A percentile compares a stretch with the other conserved stretches of the same genome.
These are phyloP conservation scores for Papilio dardanus DNA, from an alignment of 1,140 invertebrate genomes.

Conservation along the genomic window DNA sequence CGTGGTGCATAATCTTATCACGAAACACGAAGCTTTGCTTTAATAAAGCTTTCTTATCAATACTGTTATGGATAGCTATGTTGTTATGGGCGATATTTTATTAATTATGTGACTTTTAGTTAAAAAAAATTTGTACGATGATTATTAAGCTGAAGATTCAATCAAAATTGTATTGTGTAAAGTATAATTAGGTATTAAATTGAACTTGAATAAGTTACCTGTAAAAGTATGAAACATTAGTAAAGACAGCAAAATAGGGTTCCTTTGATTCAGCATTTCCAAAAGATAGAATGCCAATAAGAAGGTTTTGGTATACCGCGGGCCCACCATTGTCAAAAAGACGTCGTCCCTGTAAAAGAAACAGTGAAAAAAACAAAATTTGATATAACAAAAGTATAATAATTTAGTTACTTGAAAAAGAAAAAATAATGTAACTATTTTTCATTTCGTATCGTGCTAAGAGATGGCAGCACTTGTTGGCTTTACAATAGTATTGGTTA, in stretches of 20 bases:
- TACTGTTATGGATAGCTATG: background rate
- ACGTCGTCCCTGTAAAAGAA: conserved; percentile 50
- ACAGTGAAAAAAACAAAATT: background rate
- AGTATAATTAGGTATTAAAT: background rate
- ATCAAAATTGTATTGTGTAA: background rate
- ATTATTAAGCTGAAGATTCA: too few relatives aligned
- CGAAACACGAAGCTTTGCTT: conserved; percentile 4
- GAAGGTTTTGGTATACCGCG: conserved; percentile 48
- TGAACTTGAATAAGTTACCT: conserved; percentile 44
- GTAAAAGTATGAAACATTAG: conserved; percentile 67
- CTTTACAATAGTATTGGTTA: background rate
- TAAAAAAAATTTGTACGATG: background rate
- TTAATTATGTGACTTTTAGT: background rate
- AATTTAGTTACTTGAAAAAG: too few relatives aligned
- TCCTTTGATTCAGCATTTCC: conserved; percentile 43
- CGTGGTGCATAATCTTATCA: background rate
- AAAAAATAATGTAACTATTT: background rate
- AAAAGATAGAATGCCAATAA: conserved; percentile 60
- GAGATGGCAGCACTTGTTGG: background rate
- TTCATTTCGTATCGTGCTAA: background rate
- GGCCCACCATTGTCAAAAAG: conserved; percentile 65
- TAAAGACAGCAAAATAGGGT: conserved; percentile 55
- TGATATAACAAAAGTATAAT: background rate
- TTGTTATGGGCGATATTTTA: background rate
- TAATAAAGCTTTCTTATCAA: conserved; percentile 25